Evolutionary conservation across 2,797 vertebrate species (phyloP).

Genomic region (Graptemys geographica): DNA sequence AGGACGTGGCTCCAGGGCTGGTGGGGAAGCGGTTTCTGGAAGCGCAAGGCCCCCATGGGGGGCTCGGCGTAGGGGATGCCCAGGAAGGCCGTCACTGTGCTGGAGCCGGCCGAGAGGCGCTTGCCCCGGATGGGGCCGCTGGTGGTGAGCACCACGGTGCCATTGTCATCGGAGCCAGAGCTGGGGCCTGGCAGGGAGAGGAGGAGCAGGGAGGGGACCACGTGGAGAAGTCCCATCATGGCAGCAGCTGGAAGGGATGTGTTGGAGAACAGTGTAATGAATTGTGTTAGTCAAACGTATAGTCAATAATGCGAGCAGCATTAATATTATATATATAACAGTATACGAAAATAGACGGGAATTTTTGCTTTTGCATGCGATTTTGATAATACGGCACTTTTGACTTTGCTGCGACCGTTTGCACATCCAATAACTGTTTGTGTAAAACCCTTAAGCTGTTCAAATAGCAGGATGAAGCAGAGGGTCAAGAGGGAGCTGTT

Average conservation of each 20-base stretch:
- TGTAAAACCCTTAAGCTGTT: too few relatives aligned
- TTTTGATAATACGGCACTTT: too few relatives aligned
- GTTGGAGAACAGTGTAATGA: neutral
- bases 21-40: neutral
- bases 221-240: neutral
- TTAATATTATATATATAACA: too few relatives aligned
- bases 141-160: neutral
- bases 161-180: neutral
- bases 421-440: too few relatives aligned
- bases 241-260: neutral
- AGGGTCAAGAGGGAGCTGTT: too few relatives aligned
- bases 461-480: too few relatives aligned
- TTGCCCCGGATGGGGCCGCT: neutral
- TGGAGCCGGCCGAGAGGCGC: neutral
- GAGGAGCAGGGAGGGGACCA: neutral
- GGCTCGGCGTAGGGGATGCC: neutral
- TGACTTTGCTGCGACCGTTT: too few relatives aligned
- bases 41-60: neutral
- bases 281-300: neutral
- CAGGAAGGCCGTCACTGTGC: neutral
- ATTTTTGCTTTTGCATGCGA: neutral
- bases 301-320: neutral
- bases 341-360: neutral
- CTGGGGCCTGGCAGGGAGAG: neutral
- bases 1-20: neutral